phyloP scores from a whole-genome alignment of 1,140 invertebrate species.

The Orius laevigatus region DNA sequence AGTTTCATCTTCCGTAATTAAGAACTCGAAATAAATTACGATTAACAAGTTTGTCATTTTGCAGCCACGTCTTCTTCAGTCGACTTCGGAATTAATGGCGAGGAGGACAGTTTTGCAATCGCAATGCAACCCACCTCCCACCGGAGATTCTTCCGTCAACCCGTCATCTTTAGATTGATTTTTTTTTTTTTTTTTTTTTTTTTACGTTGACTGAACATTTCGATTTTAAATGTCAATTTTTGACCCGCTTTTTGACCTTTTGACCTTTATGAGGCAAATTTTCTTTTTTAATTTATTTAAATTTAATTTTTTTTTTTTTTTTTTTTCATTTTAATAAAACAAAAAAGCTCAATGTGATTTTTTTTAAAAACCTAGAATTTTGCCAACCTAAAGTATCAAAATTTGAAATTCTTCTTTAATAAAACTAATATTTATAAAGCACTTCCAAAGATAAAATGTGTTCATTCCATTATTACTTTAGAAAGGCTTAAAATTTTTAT shows the following conservation, averaged over 20 bases:
- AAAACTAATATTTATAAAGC: too few species aligned
- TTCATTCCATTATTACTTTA: too few species aligned
- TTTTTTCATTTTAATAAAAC: not conserved
- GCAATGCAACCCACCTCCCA: slow-evolving; percentile 1
- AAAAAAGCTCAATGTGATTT: too few species aligned
- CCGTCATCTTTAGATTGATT: slow-evolving; percentile 15
- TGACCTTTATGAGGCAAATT: not conserved
- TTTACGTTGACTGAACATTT: too few species aligned
- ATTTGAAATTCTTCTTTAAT: too few species aligned
- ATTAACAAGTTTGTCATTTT: slow-evolving; percentile 11
- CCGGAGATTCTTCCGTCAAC: slow-evolving; percentile 14
- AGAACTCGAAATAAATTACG: not conserved
- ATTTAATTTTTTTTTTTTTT: not conserved
- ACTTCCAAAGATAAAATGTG: too few species aligned
- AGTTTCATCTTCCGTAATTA: not conserved
- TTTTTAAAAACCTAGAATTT: too few species aligned
- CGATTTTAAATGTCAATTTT: too few species aligned
- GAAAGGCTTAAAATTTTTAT: too few species aligned
- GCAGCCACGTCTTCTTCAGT: slow-evolving; percentile 14
- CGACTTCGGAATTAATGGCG: slow-evolving; percentile 11
- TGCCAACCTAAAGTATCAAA: too few species aligned
- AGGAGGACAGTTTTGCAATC: slow-evolving; percentile 13
- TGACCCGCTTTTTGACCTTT: not conserved
- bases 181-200: too few species aligned
- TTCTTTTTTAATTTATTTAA: not conserved